Percentiles rank a stretch among this genome's conserved stretches.
These are phyloP conservation scores for Margaritifera margaritifera DNA, from an alignment of 2,888 invertebrate genomes.

Conservation along the genomic window DNA sequence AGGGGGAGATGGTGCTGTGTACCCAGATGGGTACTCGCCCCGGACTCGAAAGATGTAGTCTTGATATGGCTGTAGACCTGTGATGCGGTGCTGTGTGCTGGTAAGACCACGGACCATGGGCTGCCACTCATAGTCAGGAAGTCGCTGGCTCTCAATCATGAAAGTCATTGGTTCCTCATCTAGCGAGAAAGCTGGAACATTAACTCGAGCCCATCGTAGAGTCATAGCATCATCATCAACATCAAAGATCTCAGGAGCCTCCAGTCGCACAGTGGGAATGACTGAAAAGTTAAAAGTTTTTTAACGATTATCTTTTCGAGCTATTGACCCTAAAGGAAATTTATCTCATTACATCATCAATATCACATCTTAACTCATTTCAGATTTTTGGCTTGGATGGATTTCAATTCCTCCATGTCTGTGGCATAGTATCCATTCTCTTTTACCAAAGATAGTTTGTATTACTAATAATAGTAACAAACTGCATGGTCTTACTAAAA, in stretches of 20 bases:
- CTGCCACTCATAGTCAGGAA: constrained; percentile 61
- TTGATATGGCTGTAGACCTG: constrained; percentile 85
- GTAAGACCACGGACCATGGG: constrained; percentile 57
- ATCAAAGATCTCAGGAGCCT: constrained; percentile 55
- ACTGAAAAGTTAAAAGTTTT: constrained; percentile 37
- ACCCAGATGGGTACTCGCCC: constrained; percentile 91
- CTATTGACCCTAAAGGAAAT: too few relatives aligned
- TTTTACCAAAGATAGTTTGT: too few relatives aligned
- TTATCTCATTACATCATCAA: too few relatives aligned
- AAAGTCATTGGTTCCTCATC: constrained; percentile 60
- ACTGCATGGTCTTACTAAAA: too few relatives aligned
- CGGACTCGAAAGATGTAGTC: constrained; percentile 96
- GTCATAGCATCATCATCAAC: constrained; percentile 51
- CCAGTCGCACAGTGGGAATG: constrained; percentile 59
- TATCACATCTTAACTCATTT: not conserved
- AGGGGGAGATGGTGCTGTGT: constrained; percentile 95
- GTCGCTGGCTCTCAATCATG: constrained; percentile 59
- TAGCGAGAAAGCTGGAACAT: constrained; percentile 52
- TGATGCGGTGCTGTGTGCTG: constrained; percentile 56
- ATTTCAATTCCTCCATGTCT: too few relatives aligned
- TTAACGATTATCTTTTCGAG: too few relatives aligned
- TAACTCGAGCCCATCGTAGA: constrained; percentile 59
- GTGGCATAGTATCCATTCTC: too few relatives aligned
- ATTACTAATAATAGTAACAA: too few relatives aligned
- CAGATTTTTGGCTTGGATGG: not conserved